phyloP scores from a whole-genome alignment of 2,888 invertebrate genomes.

The Pantelozetes paolii region DNA sequence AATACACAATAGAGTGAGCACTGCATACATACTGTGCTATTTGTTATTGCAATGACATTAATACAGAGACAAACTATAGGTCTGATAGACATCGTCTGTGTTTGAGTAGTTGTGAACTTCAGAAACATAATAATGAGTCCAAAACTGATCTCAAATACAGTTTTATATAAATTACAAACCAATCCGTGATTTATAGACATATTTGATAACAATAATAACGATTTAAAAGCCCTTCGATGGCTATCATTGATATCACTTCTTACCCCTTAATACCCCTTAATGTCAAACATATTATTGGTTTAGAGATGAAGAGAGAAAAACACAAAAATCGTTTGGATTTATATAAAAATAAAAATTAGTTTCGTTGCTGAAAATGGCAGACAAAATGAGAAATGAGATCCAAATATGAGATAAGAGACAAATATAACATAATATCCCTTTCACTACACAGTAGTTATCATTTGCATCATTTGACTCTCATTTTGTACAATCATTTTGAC shows the following conservation, averaged over 20 bases:
- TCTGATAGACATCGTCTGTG: neutral
- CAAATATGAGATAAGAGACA: neutral
- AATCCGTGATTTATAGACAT: neutral
- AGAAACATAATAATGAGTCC: neutral
- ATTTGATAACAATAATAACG: conserved; percentile 17
- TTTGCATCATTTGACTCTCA: neutral
- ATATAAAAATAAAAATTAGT: conserved; percentile 21
- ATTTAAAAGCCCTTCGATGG: conserved; percentile 4
- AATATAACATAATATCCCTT: neutral
- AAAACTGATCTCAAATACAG: neutral
- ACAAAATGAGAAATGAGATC: conserved; percentile 11
- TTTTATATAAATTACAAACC: conserved; percentile 17
- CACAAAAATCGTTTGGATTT: neutral
- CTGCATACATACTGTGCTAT: conserved; percentile 3
- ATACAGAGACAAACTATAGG: neutral
- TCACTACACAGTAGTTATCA: neutral
- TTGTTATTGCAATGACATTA: neutral
- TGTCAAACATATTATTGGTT: neutral
- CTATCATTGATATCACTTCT: neutral
- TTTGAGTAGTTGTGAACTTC: neutral
- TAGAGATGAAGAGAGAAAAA: neutral
- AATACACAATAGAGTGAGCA: conserved; percentile 14
- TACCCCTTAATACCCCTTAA: too few species aligned
- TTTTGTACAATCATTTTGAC: neutral
- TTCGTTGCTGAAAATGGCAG: conserved; percentile 24